Evolutionary conservation across 2,888 invertebrate genomes (phyloP), one percentile per base, ranked within the genome.

Genomic region (Aleiodes testaceus): DNA sequence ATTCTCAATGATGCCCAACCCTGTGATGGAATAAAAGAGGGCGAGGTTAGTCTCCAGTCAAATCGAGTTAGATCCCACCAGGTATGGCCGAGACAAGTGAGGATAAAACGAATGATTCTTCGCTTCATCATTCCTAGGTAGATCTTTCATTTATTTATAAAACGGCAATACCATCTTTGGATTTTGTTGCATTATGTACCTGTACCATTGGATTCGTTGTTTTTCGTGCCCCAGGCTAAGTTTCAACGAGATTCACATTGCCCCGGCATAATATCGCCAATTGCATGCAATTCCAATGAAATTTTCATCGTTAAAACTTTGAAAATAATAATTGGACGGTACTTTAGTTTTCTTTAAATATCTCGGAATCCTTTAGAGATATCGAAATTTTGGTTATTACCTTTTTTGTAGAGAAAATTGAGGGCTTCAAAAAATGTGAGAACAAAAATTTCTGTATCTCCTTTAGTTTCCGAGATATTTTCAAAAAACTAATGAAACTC

Each of bases 91-190:
- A 52, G 52, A 52, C 52, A 22, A 52, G 52, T 52, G 52, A 52
- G 53, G 53, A 53, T 53, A 53, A 26, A 53, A 76, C 73, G 72
- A 36, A 75, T 72, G 55, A 71, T 63, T 67, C 67, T 59, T 65
- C 65, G 44, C 65, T 26, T 22, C 50, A 14, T 66, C 45, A 49
- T 59, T 36, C 36, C 53, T 68, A 70, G 66, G 59, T 66, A 44
- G 18, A 65, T 65, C 70, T 66, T 72, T 76, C 70, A 63, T 73
- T 70, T 36, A n/a, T 14, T 14, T 14, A 45, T 45, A 22, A 47
- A 36, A 70, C 63, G 49, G 68, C 73, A 75, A 79, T 75, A 77
- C 80, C 80, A 78, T 78, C 78, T 83, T 81, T 79, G 81, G 80
- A 73, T 52, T 52, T 76, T 77, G 76, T 75, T 78, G 78, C 74